Base-by-base conservation (phyloP, 2,797 vertebrate genomes). In the Percopsis omiscomaycus region DNA sequence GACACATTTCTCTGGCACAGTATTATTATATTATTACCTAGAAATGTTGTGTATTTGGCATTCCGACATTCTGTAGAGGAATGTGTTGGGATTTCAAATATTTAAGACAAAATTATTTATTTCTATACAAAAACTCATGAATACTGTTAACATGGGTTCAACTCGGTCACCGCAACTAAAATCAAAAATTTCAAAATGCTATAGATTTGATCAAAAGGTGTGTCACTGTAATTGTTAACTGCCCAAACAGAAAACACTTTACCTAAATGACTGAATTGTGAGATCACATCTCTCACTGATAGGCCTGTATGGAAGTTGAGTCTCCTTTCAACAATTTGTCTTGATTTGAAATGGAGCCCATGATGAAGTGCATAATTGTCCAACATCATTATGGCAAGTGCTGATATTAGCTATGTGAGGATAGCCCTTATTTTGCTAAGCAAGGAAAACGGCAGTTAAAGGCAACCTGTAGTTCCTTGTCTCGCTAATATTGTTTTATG, bases 11-110 rank as follows among this genome's bases (percentile, higher is more conserved):
- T 50, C 46, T 49, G 46, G 63, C 78, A 70, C 80, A 70, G 74
- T 79, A 74, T 86, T 81, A 88, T 88, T 87, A 80, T 82, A 82
- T 89, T 84, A 89, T 81, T 75, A 62, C 53, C 64, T 62, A 1
- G 4, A 73, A 73, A 64, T 78, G 81, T 66, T 46, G 59, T 59
- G 48, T 44, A 62, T 81, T 83, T 63, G 45, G 64, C 75, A 32
- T 57, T 63, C 30, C 63, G 71, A 67, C 66, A 59, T 80, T 64
- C 61, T 60, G 64, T 62, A 56, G 71, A 82, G 69, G 66, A 65
- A 61, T 77, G 57, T 37, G 59, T 28, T 8, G 68, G 63, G 78
- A 69, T 78, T 56, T 59, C 69, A 66, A 73, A 60, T 81, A 83
- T 79, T 78, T 80, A 74, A 85, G 73, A 85, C 64, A 65, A 82